Base-by-base conservation (phyloP, 2,888 invertebrate species). In the Xanthorhoe designata region DNA sequence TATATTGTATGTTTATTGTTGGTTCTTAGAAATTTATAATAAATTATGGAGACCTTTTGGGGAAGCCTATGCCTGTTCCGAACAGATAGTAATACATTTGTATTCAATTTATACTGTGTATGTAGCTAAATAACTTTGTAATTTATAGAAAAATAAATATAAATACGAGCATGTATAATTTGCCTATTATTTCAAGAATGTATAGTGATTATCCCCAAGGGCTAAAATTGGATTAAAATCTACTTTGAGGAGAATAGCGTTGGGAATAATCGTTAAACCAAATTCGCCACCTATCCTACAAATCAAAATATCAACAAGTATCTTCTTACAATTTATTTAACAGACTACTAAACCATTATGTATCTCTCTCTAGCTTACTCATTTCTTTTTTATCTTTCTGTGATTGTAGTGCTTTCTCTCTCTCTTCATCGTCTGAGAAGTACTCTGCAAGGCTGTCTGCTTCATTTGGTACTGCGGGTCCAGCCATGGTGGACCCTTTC, bases 361-460 rank as follows among this genome's bases (percentile, higher is more conserved):
- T 82, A 63, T 92, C 91, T 75, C 85, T 90, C 74, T 92, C 90
- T 77, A 84, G 61, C 73, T 87, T 84, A 72, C 83, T 76, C 76
- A 84, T 79, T 61, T 82, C 84, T 77, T 86, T 88, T 69, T 90
- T 90, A 24, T 89, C 87, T 73, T 86, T 90, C 51, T 86, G 87
- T 10, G 80, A 78, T 76, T 87, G 82, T 49, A 91, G 68, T 0
- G 92, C 92, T 62, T 90, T 91, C 57, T 88, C 89, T 71, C 92
- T 83, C 71, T 94, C 94, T 68, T 94, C 94, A 54, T 94, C 94
- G n/a, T 94, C 94, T 9, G 94, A 94, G 75, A 87, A 94, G 75
- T 93, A 94, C 78, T 94, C 94, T 0, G 89, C 89, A 71, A 92
- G 74, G 62, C 85, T 88, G 51, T 91, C 90, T 63, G 87, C 85